These are phyloP conservation scores for Pseudotriccus pelzelni DNA, from an alignment of 2,797 vertebrate species.

Conservation along the genomic window DNA sequence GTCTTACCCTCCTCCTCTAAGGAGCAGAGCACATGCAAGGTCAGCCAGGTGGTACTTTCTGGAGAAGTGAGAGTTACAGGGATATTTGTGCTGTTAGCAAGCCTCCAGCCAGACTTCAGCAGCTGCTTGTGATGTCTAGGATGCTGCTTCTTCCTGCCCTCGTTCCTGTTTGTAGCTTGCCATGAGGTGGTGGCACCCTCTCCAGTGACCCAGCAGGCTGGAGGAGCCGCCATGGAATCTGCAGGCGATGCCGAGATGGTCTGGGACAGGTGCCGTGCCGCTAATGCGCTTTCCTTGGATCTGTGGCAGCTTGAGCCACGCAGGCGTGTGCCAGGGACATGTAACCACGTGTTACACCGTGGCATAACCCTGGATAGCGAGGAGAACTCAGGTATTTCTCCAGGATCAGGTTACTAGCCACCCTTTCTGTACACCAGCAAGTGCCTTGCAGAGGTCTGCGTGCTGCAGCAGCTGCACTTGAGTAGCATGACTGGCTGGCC, in stretches of 20 bases:
- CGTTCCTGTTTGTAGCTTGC: not conserved
- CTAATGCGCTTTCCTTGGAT: not conserved
- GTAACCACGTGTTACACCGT: accelerated
- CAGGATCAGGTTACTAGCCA: not conserved
- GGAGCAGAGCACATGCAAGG: not conserved
- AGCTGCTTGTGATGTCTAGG: not conserved
- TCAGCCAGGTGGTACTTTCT: not conserved
- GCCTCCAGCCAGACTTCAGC: not conserved
- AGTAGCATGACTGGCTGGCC: not conserved
- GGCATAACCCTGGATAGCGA: not conserved
- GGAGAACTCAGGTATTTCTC: not conserved
- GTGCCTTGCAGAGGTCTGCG: not conserved
- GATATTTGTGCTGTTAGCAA: not conserved
- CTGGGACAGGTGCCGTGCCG: not conserved
- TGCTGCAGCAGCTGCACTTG: not conserved
- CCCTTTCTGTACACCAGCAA: not conserved
- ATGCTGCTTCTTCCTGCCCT: not conserved
- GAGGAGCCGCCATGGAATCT: not conserved
- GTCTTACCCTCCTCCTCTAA: not conserved
- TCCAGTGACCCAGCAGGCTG: accelerated
- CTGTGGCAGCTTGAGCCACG: not conserved
- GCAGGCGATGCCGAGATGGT: not conserved
- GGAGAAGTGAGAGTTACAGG: not conserved
- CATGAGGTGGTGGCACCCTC: not conserved
- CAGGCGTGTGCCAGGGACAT: not conserved